phyloP scores from a whole-genome alignment of 2,888 invertebrate species.

The Fabriciana adippe region DNA sequence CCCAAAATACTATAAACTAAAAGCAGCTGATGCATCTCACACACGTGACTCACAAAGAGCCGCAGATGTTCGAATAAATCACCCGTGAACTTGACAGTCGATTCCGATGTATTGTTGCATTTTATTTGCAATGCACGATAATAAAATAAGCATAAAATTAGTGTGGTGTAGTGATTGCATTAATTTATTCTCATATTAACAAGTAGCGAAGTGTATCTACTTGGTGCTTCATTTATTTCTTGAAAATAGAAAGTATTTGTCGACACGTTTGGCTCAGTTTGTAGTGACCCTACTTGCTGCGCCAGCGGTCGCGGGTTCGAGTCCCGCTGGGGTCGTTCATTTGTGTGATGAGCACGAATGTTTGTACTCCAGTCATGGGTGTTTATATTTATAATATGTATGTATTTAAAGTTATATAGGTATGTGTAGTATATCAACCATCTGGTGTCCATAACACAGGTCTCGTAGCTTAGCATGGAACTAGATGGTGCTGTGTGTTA shows the following conservation, averaged over 20 bases:
- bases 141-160: conserved; percentile 23
- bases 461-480: too few species aligned
- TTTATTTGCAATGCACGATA: conserved; percentile 27
- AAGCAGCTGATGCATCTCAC: conserved; percentile 43
- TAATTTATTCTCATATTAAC: neutral
- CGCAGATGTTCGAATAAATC: conserved; percentile 61
- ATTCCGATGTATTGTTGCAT: conserved; percentile 44
- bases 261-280: too few species aligned
- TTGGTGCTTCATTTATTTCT: neutral
- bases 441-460: too few species aligned
- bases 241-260: neutral
- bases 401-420: too few species aligned
- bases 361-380: too few species aligned
- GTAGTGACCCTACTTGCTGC: too few species aligned
- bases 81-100: conserved; percentile 61
- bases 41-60: conserved; percentile 59
- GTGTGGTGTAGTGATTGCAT: conserved; percentile 6
- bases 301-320: too few species aligned
- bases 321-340: too few species aligned
- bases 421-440: too few species aligned
- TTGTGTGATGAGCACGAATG: too few species aligned
- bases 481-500: too few species aligned
- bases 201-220: neutral
- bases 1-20: conserved; percentile 29
- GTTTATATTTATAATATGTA: too few species aligned